Conservation (phyloP, 2,888 invertebrate genomes). For the Opisthograptis luteolata region DNA sequence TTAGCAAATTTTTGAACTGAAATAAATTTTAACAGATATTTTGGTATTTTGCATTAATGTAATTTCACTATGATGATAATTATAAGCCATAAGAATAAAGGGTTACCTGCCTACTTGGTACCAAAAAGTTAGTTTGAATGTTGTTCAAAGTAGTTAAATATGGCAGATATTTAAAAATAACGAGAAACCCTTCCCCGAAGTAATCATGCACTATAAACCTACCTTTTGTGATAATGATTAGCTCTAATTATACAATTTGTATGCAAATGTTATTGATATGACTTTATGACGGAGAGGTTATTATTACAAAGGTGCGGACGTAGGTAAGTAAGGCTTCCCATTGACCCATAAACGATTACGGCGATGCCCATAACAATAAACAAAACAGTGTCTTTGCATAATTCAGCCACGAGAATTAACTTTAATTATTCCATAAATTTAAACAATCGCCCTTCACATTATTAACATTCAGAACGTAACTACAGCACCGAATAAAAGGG, state of each 20-base stretch:
- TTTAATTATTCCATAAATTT: conserved; percentile 81
- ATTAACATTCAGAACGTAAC: conserved; percentile 79
- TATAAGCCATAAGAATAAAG: no score
- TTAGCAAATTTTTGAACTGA: no score
- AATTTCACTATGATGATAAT: no score
- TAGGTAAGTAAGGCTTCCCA: conserved; percentile 1
- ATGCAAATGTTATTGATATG: conserved; percentile 29
- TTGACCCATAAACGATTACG: conserved; percentile 44
- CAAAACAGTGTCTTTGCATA: conserved; percentile 59
- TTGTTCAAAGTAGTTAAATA: no score
- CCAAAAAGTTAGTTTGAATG: no score
- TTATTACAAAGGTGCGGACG: conserved; percentile 13
- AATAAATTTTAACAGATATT: no score
- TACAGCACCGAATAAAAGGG: conserved; percentile 74
- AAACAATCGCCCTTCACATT: conserved; percentile 72
- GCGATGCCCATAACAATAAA: conserved; percentile 57
- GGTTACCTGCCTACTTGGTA: no score
- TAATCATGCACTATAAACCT: conserved; percentile 8
- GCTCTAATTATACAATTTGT: conserved; percentile 13
- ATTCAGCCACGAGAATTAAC: conserved; percentile 69
- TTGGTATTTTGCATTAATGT: no score
- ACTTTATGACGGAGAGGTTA: conserved; percentile 23
- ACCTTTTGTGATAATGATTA: conserved; percentile 11
- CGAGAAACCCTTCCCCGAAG: background rate
- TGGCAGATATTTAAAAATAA: background rate